Conservation (phyloP, 2,797 vertebrate genomes). For the Podarcis lilfordi region DNA sequence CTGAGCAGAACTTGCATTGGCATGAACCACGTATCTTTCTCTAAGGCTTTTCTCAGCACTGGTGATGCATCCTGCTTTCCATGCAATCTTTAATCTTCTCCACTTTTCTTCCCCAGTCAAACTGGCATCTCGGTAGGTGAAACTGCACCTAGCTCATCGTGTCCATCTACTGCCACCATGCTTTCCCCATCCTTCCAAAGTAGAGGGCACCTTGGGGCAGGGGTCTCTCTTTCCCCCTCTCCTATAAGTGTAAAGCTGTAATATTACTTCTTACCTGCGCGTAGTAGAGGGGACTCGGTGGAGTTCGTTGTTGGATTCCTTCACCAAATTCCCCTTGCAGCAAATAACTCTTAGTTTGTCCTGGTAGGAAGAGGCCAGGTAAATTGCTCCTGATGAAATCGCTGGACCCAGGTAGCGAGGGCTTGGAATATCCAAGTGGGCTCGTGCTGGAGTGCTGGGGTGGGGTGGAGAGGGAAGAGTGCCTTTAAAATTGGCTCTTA, state of each 20-base stretch:
- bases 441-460: constrained; percentile 87
- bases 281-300: constrained; percentile 86
- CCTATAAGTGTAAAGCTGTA: too few species aligned
- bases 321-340: constrained; percentile 96
- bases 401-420: constrained; percentile 95
- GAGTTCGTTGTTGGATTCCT: constrained; percentile 86
- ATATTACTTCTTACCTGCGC: constrained; percentile 81
- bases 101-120: neutral
- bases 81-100: neutral
- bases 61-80: neutral
- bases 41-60: neutral
- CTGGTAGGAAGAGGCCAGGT: constrained; percentile 96
- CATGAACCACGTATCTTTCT: neutral
- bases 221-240: neutral
- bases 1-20: too few species aligned
- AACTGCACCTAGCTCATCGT: neutral
- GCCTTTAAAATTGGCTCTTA: neutral
- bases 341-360: constrained; percentile 97
- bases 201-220: neutral
- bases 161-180: too few species aligned
- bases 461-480: constrained; percentile 5
- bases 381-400: constrained; percentile 94
- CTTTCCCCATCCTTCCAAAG: neutral
- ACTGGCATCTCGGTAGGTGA: too few species aligned
- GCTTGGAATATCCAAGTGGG: constrained; percentile 93